Evolutionary conservation across 1,140 invertebrate genomes (phyloP), one percentile per base, ranked within the genome.

Genomic region (Monochamus saltuarius): DNA sequence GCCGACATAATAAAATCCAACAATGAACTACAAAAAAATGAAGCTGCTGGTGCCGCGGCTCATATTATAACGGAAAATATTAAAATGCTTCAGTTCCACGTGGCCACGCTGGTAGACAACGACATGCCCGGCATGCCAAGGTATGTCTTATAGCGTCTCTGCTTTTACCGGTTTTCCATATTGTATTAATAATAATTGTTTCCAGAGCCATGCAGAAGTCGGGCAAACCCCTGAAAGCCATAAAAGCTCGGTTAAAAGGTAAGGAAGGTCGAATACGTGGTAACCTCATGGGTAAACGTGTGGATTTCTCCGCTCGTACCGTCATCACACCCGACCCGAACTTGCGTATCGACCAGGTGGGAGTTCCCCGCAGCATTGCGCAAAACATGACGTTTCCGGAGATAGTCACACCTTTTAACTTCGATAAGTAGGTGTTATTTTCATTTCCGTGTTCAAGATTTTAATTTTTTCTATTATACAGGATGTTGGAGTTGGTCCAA

Each of bases 261-360:
- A 99, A 99, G 78, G 97, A 99, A 87, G 98, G 98, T 0, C 82
- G 98, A 70, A 98, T 99, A 70, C 82, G 98, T 79, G 97, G 97
- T 70, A 99, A 99, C 76, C 84, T 99, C 66, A 99, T 99, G 97
- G 98, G 98, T 58, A 99, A 99, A 77, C 94, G 98, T 82, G 98
- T 99, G 0, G 98, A 99, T 72, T 99, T 99, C 73, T 99, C 97
- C 0, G 98, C 96, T 7, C 88, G 98, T 78, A 99, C 97, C 73
- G 98, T 99, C 63, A 99, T 99, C 73, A 99, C 97, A 7, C 97
- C 98, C 0, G 98, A 99, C 87, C 98, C 98, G 0, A 99, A 99
- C 81, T 81, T 99, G 36, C 85, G 94, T 59, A 98, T 99, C 73
- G 95, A 99, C 79, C 97, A 98, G 83, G 97, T 99, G 39, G 98